These are phyloP conservation scores for Hiodon tergisus DNA, from an alignment of 2,113 vertebrate genomes.

Conservation along the genomic window DNA sequence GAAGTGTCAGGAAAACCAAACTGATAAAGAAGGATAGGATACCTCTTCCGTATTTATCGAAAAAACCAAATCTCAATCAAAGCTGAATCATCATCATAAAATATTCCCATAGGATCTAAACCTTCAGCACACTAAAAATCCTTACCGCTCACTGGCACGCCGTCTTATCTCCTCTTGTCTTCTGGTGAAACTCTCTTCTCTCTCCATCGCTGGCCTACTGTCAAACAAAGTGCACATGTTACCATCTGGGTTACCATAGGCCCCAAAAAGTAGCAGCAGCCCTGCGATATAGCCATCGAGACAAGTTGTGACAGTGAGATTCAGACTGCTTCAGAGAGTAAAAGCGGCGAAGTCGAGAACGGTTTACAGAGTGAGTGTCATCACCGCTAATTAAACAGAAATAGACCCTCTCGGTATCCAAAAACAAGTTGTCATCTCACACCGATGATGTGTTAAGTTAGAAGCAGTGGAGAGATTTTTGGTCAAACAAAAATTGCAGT, in stretches of 20 bases:
- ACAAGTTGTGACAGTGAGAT: too few species aligned
- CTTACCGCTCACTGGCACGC: slow-evolving; percentile 58
- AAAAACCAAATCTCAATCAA: too few species aligned
- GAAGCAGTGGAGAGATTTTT: too few species aligned
- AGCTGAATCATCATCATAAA: background rate
- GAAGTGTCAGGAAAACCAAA: too few species aligned
- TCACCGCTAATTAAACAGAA: background rate
- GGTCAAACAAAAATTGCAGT: too few species aligned
- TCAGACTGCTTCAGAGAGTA: too few species aligned
- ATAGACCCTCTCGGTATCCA: background rate
- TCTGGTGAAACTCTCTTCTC: slow-evolving; percentile 49
- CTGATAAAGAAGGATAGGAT: too few species aligned
- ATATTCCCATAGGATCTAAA: background rate
- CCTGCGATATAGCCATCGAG: too few species aligned
- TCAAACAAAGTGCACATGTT: slow-evolving; percentile 9
- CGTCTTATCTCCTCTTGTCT: slow-evolving; percentile 58
- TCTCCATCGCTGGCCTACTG: slow-evolving; percentile 49
- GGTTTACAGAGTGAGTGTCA: background rate
- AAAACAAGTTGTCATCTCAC: background rate
- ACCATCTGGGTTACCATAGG: background rate
- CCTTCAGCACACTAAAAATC: background rate
- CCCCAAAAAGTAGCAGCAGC: too few species aligned
- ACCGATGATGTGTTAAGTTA: too few species aligned
- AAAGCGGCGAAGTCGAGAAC: too few species aligned
- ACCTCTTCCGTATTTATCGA: too few species aligned